phyloP scores from a whole-genome alignment of 2,797 vertebrate species.

The Hapalemur alaotrensis region DNA sequence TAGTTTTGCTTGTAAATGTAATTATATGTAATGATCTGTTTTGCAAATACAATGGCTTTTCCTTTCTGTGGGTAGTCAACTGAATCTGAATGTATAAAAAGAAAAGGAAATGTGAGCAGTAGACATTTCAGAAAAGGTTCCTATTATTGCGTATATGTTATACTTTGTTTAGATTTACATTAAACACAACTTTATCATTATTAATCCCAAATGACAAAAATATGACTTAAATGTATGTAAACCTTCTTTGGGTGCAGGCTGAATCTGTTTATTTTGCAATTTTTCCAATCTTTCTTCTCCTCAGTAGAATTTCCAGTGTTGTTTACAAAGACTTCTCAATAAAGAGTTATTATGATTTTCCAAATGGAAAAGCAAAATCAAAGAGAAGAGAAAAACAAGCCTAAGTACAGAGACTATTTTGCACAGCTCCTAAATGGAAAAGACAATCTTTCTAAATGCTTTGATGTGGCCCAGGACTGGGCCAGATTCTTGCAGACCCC shows the following conservation, averaged over 20 bases:
- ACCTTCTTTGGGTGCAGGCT: not conserved
- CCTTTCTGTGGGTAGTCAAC: not conserved
- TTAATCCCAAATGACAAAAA: not conserved
- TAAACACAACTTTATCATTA: not conserved
- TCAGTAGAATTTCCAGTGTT: not conserved
- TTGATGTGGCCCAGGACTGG: not conserved
- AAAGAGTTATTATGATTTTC: not conserved
- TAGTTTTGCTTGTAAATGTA: slow-evolving; percentile 27
- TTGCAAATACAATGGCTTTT: slow-evolving; percentile 30
- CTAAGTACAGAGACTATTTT: not conserved
- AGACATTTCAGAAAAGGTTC: not conserved
- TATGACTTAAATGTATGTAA: not conserved
- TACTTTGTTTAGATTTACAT: not conserved
- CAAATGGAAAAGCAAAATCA: not conserved
- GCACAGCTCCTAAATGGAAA: not conserved
- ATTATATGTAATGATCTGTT: slow-evolving; percentile 57
- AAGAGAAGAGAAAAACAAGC: not conserved
- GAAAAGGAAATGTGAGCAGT: not conserved
- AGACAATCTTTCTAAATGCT: not conserved
- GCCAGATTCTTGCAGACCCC: not conserved
- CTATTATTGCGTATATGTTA: not conserved
- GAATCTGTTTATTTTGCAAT: not conserved
- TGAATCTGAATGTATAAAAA: slow-evolving; percentile 9
- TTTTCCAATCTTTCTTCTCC: not conserved
- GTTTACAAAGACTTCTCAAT: not conserved